Base-by-base conservation (phyloP, 2,797 vertebrate genomes). In the Morelia viridis region DNA sequence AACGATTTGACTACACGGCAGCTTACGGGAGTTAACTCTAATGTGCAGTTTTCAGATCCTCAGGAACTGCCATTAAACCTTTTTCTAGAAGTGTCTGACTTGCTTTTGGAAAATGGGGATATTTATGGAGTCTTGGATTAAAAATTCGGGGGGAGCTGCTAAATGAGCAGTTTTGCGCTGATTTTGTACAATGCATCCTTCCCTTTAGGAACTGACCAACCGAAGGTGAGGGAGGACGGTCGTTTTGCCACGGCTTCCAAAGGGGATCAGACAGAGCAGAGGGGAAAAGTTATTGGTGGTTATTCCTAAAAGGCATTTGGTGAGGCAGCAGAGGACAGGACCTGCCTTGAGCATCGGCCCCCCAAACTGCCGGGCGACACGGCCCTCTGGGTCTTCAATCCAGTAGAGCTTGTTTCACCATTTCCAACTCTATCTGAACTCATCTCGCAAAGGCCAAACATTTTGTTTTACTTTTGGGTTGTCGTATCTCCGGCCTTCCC, bases 11-110 rank as follows among this genome's bases (percentile, higher is more conserved):
- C 17, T 19, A 22, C 7, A 41, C 8, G 13, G 15, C 28, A 6
- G 4, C 53, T 58, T 19, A 5, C 7, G 12, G 0, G 50, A 31
- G 85, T 58, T 7, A 58, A 19, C 57, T 35, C 56, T 86, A 76
- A 87, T 91, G 84, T 93, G 91, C 64, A 92, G 50, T 53, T 7
- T 94, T 85, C 94, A 61, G 53, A 90, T 86, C 91, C 65, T 84
- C 71, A 31, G 65, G 50, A 87, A 22, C 50, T 2, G 57, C 22
- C 65, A 91, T 76, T 1, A 3, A 68, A 88, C 88, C 4, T 87
- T 46, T 92, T 93, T 94, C 91, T 13, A 1, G 0, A 96, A 60
- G 17, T 0, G 4, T 15, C 9, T 19, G 56, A 5, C 13, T 5
- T 22, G 46, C 19, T 46, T 35, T 2, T 31, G 26, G 61, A 24